Percentiles rank a stretch among this genome's conserved stretches.
Conservation (phyloP, 35 echinoderm and acorn worm species). For the Apostichopus californicus region DNA sequence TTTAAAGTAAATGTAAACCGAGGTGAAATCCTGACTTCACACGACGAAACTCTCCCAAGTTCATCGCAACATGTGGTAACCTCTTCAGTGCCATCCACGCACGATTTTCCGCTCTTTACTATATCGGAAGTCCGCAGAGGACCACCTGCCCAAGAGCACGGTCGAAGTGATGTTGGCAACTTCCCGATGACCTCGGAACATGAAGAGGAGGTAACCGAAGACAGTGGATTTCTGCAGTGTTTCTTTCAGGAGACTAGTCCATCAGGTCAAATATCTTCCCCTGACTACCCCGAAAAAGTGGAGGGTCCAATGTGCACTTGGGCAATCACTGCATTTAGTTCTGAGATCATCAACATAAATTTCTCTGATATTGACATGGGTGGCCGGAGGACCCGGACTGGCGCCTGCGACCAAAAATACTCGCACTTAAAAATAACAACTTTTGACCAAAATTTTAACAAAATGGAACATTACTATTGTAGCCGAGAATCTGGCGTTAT, state of each 20-base stretch:
- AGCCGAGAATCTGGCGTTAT: background rate
- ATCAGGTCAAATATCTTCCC: constrained; percentile 19
- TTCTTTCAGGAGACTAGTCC: constrained; percentile 44
- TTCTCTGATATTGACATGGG: constrained; percentile 36
- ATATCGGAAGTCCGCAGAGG: background rate
- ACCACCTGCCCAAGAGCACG: background rate
- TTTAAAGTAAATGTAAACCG: background rate
- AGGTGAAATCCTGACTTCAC: background rate
- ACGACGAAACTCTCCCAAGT: background rate
- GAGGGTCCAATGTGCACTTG: constrained; percentile 37
- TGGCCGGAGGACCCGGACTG: background rate
- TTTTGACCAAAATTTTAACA: constrained; percentile 42
- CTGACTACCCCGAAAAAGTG: constrained; percentile 37
- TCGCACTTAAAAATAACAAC: constrained; percentile 40
- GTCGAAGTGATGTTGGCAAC: too few relatives aligned
- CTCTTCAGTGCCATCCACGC: too few relatives aligned
- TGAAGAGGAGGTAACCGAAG: background rate
- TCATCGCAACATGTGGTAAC: too few relatives aligned
- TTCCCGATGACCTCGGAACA: background rate
- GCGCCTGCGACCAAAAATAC: background rate
- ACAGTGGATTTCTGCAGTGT: background rate
- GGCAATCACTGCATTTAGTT: constrained; percentile 27
- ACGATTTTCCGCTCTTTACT: background rate
- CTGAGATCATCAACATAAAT: constrained; percentile 23
- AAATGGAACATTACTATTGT: constrained; percentile 26